Evolutionary conservation across 2,888 invertebrate genomes (phyloP).

Genomic region (Alcis repandata): DNA sequence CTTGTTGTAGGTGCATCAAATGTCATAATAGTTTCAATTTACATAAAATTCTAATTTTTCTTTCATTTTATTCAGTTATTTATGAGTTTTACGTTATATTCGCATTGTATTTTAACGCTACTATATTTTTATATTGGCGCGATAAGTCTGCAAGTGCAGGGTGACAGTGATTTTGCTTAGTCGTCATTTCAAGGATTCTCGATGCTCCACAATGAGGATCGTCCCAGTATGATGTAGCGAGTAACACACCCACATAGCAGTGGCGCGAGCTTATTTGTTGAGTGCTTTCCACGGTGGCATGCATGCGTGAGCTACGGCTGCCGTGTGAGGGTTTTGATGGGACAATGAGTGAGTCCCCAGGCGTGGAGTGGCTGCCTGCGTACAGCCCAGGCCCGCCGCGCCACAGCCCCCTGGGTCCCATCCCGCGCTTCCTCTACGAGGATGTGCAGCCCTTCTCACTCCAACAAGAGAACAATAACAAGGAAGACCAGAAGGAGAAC

Average conservation of each 20-base stretch:
- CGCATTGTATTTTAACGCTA: slow-evolving; percentile 57
- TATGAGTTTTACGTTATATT: slow-evolving; percentile 65
- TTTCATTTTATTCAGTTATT: slow-evolving; percentile 78
- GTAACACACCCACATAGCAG: slow-evolving; percentile 69
- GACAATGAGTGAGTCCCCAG: slow-evolving; percentile 84
- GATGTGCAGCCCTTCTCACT: slow-evolving; percentile 78
- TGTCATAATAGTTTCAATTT: slow-evolving; percentile 86
- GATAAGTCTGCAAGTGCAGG: slow-evolving; percentile 53
- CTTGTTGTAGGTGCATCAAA: slow-evolving; percentile 86
- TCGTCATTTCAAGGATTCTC: slow-evolving; percentile 82
- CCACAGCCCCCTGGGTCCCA: slow-evolving; percentile 82
- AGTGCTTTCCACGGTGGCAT: slow-evolving; percentile 63
- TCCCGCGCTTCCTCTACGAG: slow-evolving; percentile 81
- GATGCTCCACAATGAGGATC: slow-evolving; percentile 80
- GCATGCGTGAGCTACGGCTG: slow-evolving; percentile 34
- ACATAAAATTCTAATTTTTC: slow-evolving; percentile 75
- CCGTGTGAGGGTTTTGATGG: slow-evolving; percentile 59
- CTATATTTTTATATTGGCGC: slow-evolving; percentile 59
- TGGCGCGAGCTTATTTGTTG: slow-evolving; percentile 51
- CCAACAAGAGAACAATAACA: slow-evolving; percentile 81
- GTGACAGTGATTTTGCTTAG: slow-evolving; percentile 67
- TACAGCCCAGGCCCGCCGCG: slow-evolving; percentile 84
- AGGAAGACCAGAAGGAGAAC: slow-evolving; percentile 80
- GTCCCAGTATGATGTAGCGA: slow-evolving; percentile 79
- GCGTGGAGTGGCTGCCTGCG: slow-evolving; percentile 85